Conservation (phyloP, 1,140 invertebrate genomes). For the Drosophila sproati region DNA sequence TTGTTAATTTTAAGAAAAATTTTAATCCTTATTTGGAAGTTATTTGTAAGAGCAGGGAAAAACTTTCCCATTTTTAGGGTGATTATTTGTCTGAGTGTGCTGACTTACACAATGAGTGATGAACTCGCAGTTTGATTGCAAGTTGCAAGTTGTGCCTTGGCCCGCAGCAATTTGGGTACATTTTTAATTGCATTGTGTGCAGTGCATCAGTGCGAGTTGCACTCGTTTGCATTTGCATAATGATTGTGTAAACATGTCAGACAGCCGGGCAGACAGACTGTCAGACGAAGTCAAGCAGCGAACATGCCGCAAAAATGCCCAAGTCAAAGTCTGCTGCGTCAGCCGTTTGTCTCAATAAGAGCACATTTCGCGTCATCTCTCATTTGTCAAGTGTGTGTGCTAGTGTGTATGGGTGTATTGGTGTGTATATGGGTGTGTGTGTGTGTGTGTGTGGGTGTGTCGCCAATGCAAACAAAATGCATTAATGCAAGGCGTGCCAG, state of each 20-base stretch:
- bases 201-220: conserved; percentile 23
- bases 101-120: conserved; percentile 8
- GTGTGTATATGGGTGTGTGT: conserved; percentile 8
- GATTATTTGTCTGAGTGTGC: conserved; percentile 31
- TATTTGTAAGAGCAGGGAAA: too few species aligned
- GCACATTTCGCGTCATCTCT: conserved; percentile 63
- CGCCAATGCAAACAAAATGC: conserved; percentile 77
- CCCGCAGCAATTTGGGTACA: conserved; percentile 56
- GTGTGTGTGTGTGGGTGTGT: conserved; percentile 13
- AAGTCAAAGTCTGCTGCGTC: conserved; percentile 28
- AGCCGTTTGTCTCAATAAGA: conserved; percentile 71
- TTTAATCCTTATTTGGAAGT: too few species aligned
- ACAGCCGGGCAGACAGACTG: too few species aligned
- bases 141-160: background rate
- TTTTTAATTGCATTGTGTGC: conserved; percentile 66
- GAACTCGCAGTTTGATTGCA: conserved; percentile 7
- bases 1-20: too few species aligned
- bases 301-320: background rate
- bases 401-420: conserved; percentile 5
- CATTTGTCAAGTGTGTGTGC: conserved; percentile 72
- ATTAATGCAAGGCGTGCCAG: conserved; percentile 56
- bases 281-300: background rate
- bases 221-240: conserved; percentile 48
- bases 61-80: too few species aligned
- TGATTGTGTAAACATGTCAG: conserved; percentile 14